A percentile compares a stretch with the other conserved stretches of the same genome.
Conservation (phyloP, 1,140 invertebrate genomes). For the Trachymyrmex septentrionalis region DNA sequence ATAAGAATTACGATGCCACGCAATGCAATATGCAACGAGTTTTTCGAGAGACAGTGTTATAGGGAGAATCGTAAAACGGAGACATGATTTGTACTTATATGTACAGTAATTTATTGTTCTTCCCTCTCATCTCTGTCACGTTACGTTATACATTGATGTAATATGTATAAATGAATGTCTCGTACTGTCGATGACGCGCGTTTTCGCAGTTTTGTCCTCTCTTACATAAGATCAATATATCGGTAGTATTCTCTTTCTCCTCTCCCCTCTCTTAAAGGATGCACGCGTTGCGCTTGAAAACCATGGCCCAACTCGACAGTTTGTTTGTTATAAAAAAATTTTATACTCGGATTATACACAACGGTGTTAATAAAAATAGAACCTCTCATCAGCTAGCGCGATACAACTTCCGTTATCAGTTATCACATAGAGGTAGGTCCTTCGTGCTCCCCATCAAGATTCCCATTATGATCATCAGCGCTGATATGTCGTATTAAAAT, state of each 20-base stretch:
- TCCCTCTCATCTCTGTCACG: background rate
- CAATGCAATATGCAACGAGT: too few relatives aligned
- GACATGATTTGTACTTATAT: background rate
- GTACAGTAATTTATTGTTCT: conserved; percentile 32
- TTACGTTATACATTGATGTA: conserved; percentile 23
- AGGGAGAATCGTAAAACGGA: too few relatives aligned
- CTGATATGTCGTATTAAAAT: background rate
- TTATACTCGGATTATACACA: conserved; percentile 60
- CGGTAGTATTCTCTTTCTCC: too few relatives aligned
- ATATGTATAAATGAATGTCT: background rate
- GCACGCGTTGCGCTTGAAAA: too few relatives aligned
- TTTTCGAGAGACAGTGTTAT: too few relatives aligned
- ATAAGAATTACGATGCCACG: too few relatives aligned
- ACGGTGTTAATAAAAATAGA: conserved; percentile 73
- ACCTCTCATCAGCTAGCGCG: conserved; percentile 59
- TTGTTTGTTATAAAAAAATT: conserved; percentile 63
- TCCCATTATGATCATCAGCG: conserved; percentile 50
- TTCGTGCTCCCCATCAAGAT: conserved; percentile 7
- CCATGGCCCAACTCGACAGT: background rate
- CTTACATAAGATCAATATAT: conserved; percentile 3
- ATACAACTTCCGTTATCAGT: conserved; percentile 42
- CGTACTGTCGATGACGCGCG: background rate
- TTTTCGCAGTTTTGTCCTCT: background rate
- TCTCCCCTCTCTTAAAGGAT: too few relatives aligned
- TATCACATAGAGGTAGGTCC: conserved; percentile 66